Evolutionary conservation across 1,140 invertebrate species (phyloP), one percentile per base, ranked within the genome.

Genomic region (Aphidius gifuensis): DNA sequence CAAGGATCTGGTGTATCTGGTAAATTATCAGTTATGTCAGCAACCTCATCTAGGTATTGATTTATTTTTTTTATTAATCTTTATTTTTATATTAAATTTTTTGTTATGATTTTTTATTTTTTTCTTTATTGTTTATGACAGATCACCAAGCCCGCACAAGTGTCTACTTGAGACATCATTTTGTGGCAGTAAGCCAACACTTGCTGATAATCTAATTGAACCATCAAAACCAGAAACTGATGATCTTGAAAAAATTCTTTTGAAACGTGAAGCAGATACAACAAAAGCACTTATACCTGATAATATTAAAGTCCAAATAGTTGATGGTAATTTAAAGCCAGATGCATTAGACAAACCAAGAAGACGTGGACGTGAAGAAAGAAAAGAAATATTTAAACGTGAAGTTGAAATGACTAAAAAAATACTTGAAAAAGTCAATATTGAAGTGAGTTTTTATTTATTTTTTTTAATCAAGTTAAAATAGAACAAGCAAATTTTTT

Each of bases 91-190:
- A 16, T 16, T 16, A 16, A 16, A 16, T 16, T 16, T 16, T 16
- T 16, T 16, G 16, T 16, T 16, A 16, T 16, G 16, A 16, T 16
- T 50, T 54, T 6, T 45, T 57, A 5, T 56, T 60, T 16, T 44
- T 40, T 64, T 62, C 82, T 32, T 39, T 6, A 7, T n/a, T 6
- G 8, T 58, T 38, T 23, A 51, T 6, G 87, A 83, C 7, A 85
- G 91, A 58, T 93, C 91, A 7, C 91, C 92, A 0, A 94, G 92
- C 40, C 92, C 92, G 5, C 92, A 94, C 79, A 90, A 90, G 77
- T 93, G 92, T 85, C 79, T 93, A 23, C 81, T 94, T 23, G 92
- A 94, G 79, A 94, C 92, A 0, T 94, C 92, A 0, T 94, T 94
- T 74, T 94, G 92, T 71, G 92, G 92, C 0, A 88, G 87, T 54